Evolutionary conservation across 1,140 invertebrate species (phyloP).

Genomic region (Camponotus pennsylvanicus): DNA sequence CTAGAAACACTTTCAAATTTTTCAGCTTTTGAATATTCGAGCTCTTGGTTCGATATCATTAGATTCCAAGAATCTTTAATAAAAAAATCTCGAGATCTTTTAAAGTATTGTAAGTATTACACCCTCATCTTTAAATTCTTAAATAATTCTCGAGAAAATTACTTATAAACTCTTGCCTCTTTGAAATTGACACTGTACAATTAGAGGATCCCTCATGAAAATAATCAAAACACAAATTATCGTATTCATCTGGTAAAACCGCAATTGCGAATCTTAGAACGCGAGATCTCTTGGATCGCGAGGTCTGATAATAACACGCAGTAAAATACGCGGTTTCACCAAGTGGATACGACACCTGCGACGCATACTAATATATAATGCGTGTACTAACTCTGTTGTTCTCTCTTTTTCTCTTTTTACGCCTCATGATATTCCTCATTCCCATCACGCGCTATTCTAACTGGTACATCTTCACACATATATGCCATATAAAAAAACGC

Average conservation of each 20-base stretch:
- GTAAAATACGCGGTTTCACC: conserved; percentile 68
- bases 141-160: not conserved
- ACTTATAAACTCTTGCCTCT: not conserved
- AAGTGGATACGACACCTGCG: conserved; percentile 56
- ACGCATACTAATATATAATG: conserved; percentile 68
- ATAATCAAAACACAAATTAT: conserved; percentile 57
- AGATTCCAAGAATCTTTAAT: too few relatives aligned
- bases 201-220: conserved; percentile 64
- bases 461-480: conserved; percentile 26
- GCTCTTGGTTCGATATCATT: not conserved
- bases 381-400: conserved; percentile 68
- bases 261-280: conserved; percentile 26
- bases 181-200: conserved; percentile 6
- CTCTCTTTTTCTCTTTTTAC: conserved; percentile 52
- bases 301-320: conserved; percentile 47
- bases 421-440: conserved; percentile 64
- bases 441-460: conserved; percentile 65
- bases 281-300: conserved; percentile 30
- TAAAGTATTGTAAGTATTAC: too few relatives aligned
- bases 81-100: too few relatives aligned
- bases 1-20: not conserved
- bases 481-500: conserved; percentile 10
- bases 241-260: conserved; percentile 62
- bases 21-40: not conserved
- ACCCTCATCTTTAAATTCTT: not conserved